phyloP scores from a whole-genome alignment of 1,140 invertebrate species.

The Brachionus paranguensis region DNA sequence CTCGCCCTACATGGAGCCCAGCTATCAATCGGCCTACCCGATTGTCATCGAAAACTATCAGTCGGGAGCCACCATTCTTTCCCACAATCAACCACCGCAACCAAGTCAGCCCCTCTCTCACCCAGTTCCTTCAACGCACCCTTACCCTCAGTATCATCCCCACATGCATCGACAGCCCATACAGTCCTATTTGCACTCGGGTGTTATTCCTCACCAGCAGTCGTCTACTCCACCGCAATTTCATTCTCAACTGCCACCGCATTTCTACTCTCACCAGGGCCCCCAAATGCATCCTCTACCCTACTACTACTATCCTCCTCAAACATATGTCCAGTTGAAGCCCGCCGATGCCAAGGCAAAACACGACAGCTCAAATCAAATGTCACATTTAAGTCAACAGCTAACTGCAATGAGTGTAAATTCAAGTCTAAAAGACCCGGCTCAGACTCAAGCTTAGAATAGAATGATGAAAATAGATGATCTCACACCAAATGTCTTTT shows the following conservation, averaged over 20 bases:
- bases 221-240: not conserved
- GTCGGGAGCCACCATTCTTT: not conserved
- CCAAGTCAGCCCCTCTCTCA: not conserved
- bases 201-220: not conserved
- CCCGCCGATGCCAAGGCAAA: not conserved
- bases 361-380: not conserved
- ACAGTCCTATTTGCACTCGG: not conserved
- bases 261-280: not conserved
- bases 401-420: not conserved
- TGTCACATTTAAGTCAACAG: not conserved
- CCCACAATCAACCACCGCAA: not conserved
- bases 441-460: not conserved
- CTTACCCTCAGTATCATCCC: not conserved
- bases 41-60: constrained; percentile 7
- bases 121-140: not conserved
- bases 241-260: not conserved
- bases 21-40: not conserved
- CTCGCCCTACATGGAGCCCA: not conserved
- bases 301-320: constrained; percentile 10
- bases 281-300: not conserved
- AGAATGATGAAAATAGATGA: not conserved
- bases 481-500: not conserved
- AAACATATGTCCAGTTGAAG: not conserved
- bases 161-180: not conserved
- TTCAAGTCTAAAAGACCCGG: not conserved